phyloP scores from a whole-genome alignment of 2,888 invertebrate genomes.

The Opisthograptis luteolata region DNA sequence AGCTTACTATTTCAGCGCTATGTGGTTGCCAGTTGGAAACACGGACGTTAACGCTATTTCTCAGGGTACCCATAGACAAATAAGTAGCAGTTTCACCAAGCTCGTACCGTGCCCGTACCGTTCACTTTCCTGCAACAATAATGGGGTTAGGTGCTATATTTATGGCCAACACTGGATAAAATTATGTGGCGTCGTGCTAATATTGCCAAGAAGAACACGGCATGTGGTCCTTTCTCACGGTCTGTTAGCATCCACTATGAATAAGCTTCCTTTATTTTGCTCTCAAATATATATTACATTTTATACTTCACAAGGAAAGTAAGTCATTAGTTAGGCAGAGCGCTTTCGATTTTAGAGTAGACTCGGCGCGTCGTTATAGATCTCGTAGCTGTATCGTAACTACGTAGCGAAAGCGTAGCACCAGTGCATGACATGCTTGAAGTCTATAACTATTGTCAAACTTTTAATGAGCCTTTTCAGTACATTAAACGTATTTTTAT shows the following conservation, averaged over 20 bases:
- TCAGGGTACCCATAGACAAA: slow-evolving; percentile 32
- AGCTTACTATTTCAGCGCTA: slow-evolving; percentile 15
- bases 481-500: too few relatives aligned
- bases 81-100: slow-evolving; percentile 34
- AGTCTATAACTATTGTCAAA: too few relatives aligned
- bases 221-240: slow-evolving; percentile 64
- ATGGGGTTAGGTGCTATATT: slow-evolving; percentile 62
- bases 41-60: slow-evolving; percentile 29
- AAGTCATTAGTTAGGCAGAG: background rate
- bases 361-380: too few relatives aligned
- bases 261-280: slow-evolving; percentile 42
- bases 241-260: slow-evolving; percentile 32
- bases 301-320: slow-evolving; percentile 5
- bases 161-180: slow-evolving; percentile 65
- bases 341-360: too few relatives aligned
- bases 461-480: too few relatives aligned
- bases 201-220: slow-evolving; percentile 60
- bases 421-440: background rate
- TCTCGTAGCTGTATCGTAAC: background rate
- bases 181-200: slow-evolving; percentile 67
- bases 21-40: slow-evolving; percentile 12
- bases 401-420: slow-evolving; percentile 21
- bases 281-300: slow-evolving; percentile 14
- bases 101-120: slow-evolving; percentile 39
- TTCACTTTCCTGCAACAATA: slow-evolving; percentile 60